Evolutionary conservation across 2,888 invertebrate species (phyloP).

Genomic region (Fabriciana adippe): DNA sequence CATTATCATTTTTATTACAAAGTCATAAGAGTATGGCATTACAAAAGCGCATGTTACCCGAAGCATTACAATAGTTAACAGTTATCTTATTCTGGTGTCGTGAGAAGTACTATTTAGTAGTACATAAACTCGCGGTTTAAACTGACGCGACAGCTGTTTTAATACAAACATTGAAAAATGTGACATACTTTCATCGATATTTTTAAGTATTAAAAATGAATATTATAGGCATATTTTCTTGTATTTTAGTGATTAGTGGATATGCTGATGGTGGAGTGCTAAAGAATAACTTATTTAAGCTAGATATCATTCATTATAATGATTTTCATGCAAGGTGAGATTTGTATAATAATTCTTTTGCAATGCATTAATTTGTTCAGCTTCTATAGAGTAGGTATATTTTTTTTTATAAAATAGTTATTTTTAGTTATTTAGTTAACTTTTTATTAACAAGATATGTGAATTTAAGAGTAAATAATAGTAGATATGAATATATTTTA

Average conservation of each 20-base stretch:
- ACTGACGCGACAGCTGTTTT: constrained; percentile 30
- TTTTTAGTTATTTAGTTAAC: no score
- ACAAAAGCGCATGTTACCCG: neutral
- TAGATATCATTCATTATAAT: constrained; percentile 82
- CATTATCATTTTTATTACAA: constrained; percentile 21
- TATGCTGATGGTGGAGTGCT: constrained; percentile 24
- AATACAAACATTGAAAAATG: constrained; percentile 15
- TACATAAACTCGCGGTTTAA: constrained; percentile 33
- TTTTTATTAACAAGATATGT: no score
- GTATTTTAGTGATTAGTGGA: constrained; percentile 17
- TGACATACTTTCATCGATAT: constrained; percentile 10
- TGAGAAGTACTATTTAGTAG: constrained; percentile 32
- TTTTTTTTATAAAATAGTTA: neutral
- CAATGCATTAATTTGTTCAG: neutral
- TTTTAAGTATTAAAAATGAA: constrained; percentile 1
- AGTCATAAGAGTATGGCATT: neutral
- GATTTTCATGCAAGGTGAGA: constrained; percentile 82
- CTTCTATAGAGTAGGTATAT: no score
- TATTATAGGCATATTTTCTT: neutral
- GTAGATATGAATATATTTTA: no score
- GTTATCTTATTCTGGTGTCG: constrained; percentile 6
- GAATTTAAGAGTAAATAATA: no score
- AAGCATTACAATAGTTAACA: constrained; percentile 8
- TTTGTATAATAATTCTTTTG: neutral
- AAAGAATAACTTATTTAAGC: constrained; percentile 58